These are phyloP conservation scores for Onchidella celtica DNA, from an alignment of 2,888 invertebrate species.

Conservation along the genomic window DNA sequence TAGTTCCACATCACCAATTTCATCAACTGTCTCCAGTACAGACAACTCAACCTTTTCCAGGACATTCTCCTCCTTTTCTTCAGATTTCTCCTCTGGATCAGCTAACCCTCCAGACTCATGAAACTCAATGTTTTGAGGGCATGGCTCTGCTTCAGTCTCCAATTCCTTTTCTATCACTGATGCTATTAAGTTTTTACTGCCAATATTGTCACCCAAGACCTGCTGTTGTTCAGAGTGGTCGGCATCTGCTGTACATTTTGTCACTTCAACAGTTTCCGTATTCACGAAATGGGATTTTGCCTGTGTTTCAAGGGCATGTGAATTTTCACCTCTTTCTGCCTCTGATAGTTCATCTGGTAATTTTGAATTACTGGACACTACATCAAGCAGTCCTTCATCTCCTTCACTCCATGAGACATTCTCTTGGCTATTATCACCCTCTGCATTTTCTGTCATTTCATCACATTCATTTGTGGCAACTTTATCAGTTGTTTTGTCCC, in stretches of 20 bases:
- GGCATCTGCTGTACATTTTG: no score
- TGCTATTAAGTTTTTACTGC: neutral
- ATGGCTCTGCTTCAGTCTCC: neutral
- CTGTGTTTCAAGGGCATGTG: no score
- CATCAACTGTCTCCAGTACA: neutral
- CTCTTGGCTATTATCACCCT: neutral
- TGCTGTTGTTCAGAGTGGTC: no score
- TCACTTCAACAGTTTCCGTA: no score
- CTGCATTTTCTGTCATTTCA: neutral
- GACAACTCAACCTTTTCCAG: neutral
- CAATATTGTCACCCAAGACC: no score
- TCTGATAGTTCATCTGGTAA: neutral
- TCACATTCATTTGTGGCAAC: neutral
- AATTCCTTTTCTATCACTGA: neutral
- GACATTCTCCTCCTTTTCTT: neutral
- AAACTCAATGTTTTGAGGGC: neutral
- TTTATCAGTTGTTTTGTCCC: neutral
- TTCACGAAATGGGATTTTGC: no score
- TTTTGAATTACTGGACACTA: neutral
- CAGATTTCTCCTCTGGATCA: no score
- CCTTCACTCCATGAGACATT: neutral
- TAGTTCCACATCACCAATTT: neutral
- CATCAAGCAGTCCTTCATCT: neutral
- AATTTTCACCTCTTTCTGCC: no score
- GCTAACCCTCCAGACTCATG: no score